phyloP scores from a whole-genome alignment of 2,888 invertebrate species.

The Machimus atricapillus region DNA sequence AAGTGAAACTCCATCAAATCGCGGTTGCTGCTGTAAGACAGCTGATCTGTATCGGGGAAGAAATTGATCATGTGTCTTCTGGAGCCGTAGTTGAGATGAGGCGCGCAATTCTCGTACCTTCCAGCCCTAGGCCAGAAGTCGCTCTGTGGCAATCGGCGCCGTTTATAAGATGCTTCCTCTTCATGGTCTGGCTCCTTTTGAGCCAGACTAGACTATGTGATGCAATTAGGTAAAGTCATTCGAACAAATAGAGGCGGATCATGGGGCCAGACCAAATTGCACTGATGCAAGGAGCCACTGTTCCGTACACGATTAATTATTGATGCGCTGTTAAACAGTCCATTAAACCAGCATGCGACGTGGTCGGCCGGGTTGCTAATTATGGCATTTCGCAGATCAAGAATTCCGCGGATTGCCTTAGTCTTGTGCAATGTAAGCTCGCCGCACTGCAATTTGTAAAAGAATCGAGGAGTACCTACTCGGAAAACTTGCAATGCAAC shows the following conservation, averaged over 20 bases:
- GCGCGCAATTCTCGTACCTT: background rate
- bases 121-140: background rate
- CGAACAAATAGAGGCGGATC: background rate
- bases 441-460: background rate
- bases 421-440: background rate
- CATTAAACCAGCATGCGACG: background rate
- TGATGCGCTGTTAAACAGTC: slow-evolving; percentile 10
- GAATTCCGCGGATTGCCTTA: background rate
- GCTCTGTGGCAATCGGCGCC: background rate
- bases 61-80: background rate
- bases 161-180: background rate
- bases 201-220: background rate
- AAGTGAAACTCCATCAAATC: background rate
- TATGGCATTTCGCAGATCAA: background rate
- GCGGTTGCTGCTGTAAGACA: background rate
- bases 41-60: background rate
- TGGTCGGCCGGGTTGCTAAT: background rate
- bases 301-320: slow-evolving; percentile 5
- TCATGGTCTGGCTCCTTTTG: background rate
- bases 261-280: background rate
- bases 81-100: background rate
- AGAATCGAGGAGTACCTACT: background rate
- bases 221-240: background rate
- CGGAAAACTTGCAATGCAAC: background rate
- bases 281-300: background rate